Conservation (phyloP, 2,113 vertebrate genomes). For the Nibea albiflora region DNA sequence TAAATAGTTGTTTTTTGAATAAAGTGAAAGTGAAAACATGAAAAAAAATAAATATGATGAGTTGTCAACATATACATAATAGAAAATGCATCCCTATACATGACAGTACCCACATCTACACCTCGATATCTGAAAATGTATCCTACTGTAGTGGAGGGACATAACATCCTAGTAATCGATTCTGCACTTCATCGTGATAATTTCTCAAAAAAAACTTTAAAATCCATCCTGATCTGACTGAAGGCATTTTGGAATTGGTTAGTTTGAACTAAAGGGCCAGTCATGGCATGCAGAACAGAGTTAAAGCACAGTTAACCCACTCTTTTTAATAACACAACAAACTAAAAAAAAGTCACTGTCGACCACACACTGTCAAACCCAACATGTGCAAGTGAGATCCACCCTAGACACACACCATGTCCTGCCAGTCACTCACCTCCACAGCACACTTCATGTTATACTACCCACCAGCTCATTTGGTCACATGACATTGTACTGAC, state of each 20-base stretch:
- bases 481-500: slow-evolving; percentile 39
- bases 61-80: slow-evolving; percentile 67
- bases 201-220: slow-evolving; percentile 16
- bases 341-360: slow-evolving; percentile 9
- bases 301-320: slow-evolving; percentile 15
- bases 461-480: background rate
- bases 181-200: slow-evolving; percentile 15
- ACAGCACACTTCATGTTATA: slow-evolving; percentile 17
- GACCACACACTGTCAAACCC: background rate
- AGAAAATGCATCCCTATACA: slow-evolving; percentile 38
- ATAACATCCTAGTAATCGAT: background rate
- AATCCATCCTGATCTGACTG: slow-evolving; percentile 21
- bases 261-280: slow-evolving; percentile 22
- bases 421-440: background rate
- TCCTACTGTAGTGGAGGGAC: slow-evolving; percentile 20
- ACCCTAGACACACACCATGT: background rate
- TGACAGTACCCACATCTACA: background rate
- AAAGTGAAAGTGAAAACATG: slow-evolving; percentile 38
- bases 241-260: background rate
- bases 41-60: slow-evolving; percentile 70
- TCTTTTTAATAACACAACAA: background rate
- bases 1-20: slow-evolving; percentile 41
- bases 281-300: slow-evolving; percentile 35
- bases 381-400: slow-evolving; percentile 9
- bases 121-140: slow-evolving; percentile 4